Base-by-base conservation (phyloP, 2,888 invertebrate species). In the Tinea trinotella region DNA sequence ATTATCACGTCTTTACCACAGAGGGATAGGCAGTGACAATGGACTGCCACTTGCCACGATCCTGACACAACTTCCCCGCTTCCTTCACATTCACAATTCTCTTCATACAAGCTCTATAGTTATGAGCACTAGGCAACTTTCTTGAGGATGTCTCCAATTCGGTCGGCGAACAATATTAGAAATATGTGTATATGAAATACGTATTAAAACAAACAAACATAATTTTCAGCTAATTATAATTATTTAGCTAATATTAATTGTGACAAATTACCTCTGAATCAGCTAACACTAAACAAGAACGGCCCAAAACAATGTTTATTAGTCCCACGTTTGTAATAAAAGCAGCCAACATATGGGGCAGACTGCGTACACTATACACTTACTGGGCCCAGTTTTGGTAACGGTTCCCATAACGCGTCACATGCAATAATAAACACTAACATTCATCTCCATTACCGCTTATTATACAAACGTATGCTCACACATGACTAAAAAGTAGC, bases 301-400 rank as follows among this genome's bases (percentile, higher is more conserved):
- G 24, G 15, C 50, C n/a, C 18, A 24, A 50, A 50, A 24, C 24
- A 19, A 50, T 22, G 60, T 69, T 70, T 70, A 70, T 67, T 66
- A 65, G 60, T 63, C 67, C 67, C 70, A 55, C 44, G 68, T 34
- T 60, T 56, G 61, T 63, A 64, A 65, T 70, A 69, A 70, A 64
- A 61, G 24, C 50, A n/a, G 18, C 22, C 6, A 12, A 20, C 22
- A 22, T 19, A 5, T 24, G 50, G 50, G 50, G 10, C 50, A 15
- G n/a, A 19, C 46, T 46, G 46, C 46, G 5, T 46, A 46, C 46
- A 4, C 40, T 40, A 13, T 40, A 40, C 13, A 40, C 5, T 22
- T 7, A 7, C n/a, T n/a, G 15, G 46, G 17, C 18, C 46, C 46
- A 46, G 15, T 46, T 46, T 46, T 46, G 19, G 46, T 10, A 46